These are phyloP conservation scores for Spialia ferax DNA, from an alignment of 2,888 invertebrate species.

Conservation along the genomic window DNA sequence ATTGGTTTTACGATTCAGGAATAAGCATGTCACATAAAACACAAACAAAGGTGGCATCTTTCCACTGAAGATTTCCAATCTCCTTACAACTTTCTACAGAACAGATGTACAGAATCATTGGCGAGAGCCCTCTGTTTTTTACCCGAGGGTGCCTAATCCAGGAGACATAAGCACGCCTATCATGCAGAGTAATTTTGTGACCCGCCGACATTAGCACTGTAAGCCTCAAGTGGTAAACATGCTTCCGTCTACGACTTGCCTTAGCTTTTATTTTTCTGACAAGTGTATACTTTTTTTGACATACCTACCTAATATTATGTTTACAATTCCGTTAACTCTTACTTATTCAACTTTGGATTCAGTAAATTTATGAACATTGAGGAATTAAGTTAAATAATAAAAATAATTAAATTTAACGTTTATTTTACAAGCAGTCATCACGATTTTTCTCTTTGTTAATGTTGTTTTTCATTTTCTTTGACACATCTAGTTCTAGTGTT, in stretches of 20 bases:
- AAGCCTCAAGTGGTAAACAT: conserved; percentile 32
- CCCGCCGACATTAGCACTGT: conserved; percentile 53
- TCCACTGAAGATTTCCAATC: conserved; percentile 12
- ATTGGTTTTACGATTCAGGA: too few relatives aligned
- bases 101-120: conserved; percentile 56
- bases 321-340: not conserved
- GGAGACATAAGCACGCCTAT: conserved; percentile 68
- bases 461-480: too few relatives aligned
- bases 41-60: conserved; percentile 1
- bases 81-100: conserved; percentile 33
- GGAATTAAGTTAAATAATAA: too few relatives aligned
- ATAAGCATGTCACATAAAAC: not conserved
- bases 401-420: too few relatives aligned
- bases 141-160: conserved; percentile 78
- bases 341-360: not conserved
- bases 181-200: conserved; percentile 82
- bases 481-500: too few relatives aligned
- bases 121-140: conserved; percentile 80
- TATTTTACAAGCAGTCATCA: too few relatives aligned
- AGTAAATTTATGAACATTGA: not conserved
- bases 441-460: too few relatives aligned
- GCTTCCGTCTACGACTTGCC: conserved; percentile 3
- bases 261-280: not conserved
- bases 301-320: too few relatives aligned
- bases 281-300: not conserved